Evolutionary conservation across 2,888 invertebrate genomes (phyloP), one percentile per base, ranked within the genome.

Genomic region (Tenodera sinensis): DNA sequence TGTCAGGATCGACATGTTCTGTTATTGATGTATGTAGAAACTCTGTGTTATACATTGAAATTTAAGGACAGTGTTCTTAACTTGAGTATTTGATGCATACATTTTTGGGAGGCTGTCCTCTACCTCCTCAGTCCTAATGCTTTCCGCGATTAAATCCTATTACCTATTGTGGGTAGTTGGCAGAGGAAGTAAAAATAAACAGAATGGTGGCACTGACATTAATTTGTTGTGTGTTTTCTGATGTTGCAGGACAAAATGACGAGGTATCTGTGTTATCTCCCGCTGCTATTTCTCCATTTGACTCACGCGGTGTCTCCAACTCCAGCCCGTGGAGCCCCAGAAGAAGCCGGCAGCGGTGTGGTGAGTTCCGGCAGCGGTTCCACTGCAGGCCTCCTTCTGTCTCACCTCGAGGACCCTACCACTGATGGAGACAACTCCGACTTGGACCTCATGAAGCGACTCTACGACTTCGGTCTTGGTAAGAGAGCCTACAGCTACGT

Each of bases 401-500:
- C 89, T 15, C 87, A 87, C 54, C 54, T 81, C 15, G 89, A 87
- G 30, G 86, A 86, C 7, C 12, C 87, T 15, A 28, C 47, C 7
- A 30, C 54, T 20, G 83, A 81, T 34, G 85, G 88, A 83, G 92
- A 92, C 71, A 88, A 89, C 83, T 47, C 85, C 84, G 90, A 90
- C 12, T 81, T 90, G 30, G 90, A 91, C 54, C 90, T 90, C 54
- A 84, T 87, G 81, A 89, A 89, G 87, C 89, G 91, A 47, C 90
- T 91, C 20, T 91, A 89, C 88, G 89, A 89, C 87, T 91, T 90
- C 88, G 90, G 90, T 28, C 88, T 91, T 1, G 90, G 90, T 27
- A 93, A 93, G 88, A 94, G 95, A 0, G 95, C 95, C 84, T 95
- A 95, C 92, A 95, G 95, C 91, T 96, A 96, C 91, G 95, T 95